Base-by-base conservation (phyloP, 2,888 invertebrate genomes). In the Tetramorium bicarinatum region DNA sequence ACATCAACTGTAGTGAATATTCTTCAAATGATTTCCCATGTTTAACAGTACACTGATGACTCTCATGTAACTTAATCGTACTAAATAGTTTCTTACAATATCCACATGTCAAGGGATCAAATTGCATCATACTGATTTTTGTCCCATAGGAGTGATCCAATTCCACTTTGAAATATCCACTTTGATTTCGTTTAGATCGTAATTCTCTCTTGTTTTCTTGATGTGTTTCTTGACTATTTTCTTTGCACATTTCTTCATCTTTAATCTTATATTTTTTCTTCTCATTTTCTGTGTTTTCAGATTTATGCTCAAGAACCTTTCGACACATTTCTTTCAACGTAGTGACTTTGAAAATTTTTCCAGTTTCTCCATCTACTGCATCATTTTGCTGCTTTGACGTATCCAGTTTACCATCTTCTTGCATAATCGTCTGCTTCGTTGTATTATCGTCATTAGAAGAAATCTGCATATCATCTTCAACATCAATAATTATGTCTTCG, bases 401-500 rank as follows among this genome's bases (percentile, higher is more conserved):
- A 62, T 13, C 21, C 62, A 29, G 21, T n/a, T 47, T 38, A 59
- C 3, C 41, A n/a, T 82, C 15, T 34, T 52, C 6, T 18, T n/a
- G 9, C 9, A n/a, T 11, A 34, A 15, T 25, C 54, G 15, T 59
- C 56, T 85, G 29, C 4, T 75, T 47, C 44, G 6, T n/a, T 67
- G 25, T 69, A 44, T 54, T 47, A 25, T 67, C 61, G n/a, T 71
- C 61, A 56, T 74, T 56, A 67, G 2, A n/a, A 18, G 38, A n/a
- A 21, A n/a, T 71, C 38, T 85, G 80, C 49, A 72, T 66, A 61
- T 89, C 90, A 3, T 91, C 91, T 86, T 93, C 93, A 41, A 93
- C 91, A 59, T 93, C 92, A 3, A 93, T 88, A 61, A 93, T 92
- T 25, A 90, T 88, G 41, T 94, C 93, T 69, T 93, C 92, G 13